Base-by-base conservation (phyloP, 2,113 vertebrate species). In the Grammomys dolichurus region DNA sequence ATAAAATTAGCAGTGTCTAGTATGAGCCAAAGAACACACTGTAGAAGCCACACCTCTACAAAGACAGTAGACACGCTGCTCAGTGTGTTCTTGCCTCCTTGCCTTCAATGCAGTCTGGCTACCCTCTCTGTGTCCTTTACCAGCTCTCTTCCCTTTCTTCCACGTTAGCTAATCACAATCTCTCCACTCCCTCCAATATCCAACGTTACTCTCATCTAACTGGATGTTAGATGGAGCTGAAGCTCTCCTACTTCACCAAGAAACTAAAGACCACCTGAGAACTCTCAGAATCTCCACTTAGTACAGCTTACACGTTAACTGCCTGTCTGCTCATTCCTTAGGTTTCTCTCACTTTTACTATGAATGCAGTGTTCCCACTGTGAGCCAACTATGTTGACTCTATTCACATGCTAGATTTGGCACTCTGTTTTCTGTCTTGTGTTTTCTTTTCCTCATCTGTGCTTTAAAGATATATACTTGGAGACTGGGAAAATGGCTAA, bases 21-120 rank as follows among this genome's bases (percentile, higher is more conserved):
- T 3, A 56, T n/a, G 31, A 16, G 63, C 69, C 31, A n/a, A 0
- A 65, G 76, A 85, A 56, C 17, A 26, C 2, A 5, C 4, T 0
- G 0, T 2, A 73, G 40, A 73, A 90, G 10, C 28, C 14, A 11
- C 1, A 33, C 14, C 43, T 51, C 33, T n/a, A 5, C 31, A 60
- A 48, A 40, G 7, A 54, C 8, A 1, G 0, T 36, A 4, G 1
- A 51, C 36, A 5, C 31, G 8, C 7, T 0, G 0, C 11, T 13
- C 17, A 7, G 22, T 33, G 12, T 10, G 13, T 3, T 60, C n/a
- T 77, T 16, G 7, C 26, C 36, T 14, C 14, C 13, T n/a, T 19
- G 5, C 4, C 60, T 33, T 90, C n/a, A 46, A 28, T 11, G 40
- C 1, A 54, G 48, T 28, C 69, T 48, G 31, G 1, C 8, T 13